Conservation (phyloP, 2,797 vertebrate species). For the Microcaecilia unicolor region DNA sequence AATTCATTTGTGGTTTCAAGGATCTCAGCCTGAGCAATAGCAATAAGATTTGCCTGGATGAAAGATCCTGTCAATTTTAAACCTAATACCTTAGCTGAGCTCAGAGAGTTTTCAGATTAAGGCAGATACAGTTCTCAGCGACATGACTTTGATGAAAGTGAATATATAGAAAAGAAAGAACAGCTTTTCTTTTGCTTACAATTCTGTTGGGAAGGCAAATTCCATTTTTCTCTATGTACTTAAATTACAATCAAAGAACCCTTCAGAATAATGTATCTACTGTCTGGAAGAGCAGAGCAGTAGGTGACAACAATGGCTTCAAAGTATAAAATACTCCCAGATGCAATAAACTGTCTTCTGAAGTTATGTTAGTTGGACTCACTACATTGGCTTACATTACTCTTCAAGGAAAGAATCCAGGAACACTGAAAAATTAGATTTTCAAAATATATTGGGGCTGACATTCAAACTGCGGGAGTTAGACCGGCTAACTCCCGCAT, state of each 20-base stretch:
- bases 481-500: too few species aligned
- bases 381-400: too few species aligned
- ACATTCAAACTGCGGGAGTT: too few species aligned
- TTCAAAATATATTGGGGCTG: too few species aligned
- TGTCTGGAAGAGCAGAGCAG: not conserved
- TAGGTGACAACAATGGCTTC: too few species aligned
- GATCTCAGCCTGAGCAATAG: constrained; percentile 1
- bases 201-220: constrained; percentile 12
- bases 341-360: too few species aligned
- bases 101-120: constrained; percentile 18
- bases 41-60: constrained; percentile 7
- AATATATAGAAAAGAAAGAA: constrained; percentile 7
- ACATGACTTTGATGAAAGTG: constrained; percentile 19
- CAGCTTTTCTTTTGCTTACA: constrained; percentile 4
- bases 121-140: constrained; percentile 5
- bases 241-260: constrained; percentile 15
- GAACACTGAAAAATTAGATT: too few species aligned
- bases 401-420: too few species aligned
- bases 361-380: too few species aligned
- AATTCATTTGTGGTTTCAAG: constrained; percentile 14
- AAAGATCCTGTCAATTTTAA: constrained; percentile 15
- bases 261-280: constrained; percentile 5
- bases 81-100: constrained; percentile 17
- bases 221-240: constrained; percentile 4
- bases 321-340: too few species aligned